These are phyloP conservation scores for Otolemur crassicaudatus DNA, from an alignment of 2,797 vertebrate species.

Conservation along the genomic window DNA sequence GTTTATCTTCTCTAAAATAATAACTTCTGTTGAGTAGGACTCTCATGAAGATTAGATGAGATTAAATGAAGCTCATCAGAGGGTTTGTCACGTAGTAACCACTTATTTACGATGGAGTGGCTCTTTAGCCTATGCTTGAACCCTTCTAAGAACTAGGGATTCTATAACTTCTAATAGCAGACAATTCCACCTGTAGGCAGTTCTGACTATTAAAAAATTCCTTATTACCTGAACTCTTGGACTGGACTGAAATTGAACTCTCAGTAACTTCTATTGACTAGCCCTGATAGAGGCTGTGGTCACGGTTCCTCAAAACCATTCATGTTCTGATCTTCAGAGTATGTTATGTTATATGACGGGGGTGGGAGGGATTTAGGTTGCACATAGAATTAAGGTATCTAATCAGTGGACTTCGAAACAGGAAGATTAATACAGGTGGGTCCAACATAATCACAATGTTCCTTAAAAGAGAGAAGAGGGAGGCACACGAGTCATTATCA, in stretches of 20 bases:
- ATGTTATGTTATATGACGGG: neutral
- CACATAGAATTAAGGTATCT: neutral
- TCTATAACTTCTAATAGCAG: neutral
- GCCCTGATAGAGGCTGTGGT: neutral
- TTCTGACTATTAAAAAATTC: neutral
- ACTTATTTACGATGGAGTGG: neutral
- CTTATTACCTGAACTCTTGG: conserved; percentile 7
- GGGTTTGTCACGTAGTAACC: neutral
- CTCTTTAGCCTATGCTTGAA: neutral
- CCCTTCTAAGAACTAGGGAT: neutral
- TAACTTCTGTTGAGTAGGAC: neutral
- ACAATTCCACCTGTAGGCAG: neutral
- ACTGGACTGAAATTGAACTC: neutral
- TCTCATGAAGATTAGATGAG: neutral
- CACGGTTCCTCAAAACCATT: neutral
- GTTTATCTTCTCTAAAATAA: conserved; percentile 20
- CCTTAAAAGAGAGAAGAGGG: neutral
- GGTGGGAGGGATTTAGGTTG: neutral
- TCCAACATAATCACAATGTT: neutral
- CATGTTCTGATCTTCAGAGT: neutral
- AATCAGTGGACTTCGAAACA: neutral
- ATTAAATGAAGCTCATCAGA: neutral
- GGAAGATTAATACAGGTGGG: neutral
- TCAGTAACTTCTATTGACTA: neutral
- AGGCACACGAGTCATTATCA: neutral